Evolutionary conservation across 2,797 vertebrate species (phyloP), one percentile per base, ranked within the genome.

Genomic region (Euthynnus affinis): DNA sequence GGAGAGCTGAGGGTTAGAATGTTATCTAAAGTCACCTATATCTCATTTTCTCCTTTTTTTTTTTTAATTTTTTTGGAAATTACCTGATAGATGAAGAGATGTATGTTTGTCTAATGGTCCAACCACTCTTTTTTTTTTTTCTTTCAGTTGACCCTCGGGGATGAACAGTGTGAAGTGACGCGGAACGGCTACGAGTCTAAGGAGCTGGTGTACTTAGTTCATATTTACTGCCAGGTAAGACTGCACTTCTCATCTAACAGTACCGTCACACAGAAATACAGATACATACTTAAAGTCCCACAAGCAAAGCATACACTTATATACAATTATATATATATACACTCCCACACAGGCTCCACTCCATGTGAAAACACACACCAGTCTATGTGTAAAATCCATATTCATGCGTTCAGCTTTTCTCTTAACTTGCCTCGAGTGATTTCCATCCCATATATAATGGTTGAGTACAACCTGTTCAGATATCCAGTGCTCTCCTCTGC

Each of bases 161-260:
- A 99, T 83, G 98, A 99, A 81, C 98, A 98, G 92, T 97, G 94
- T 67, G 98, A 99, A 92, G 92, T 96, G 80, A 97, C 95, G 0
- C 95, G 97, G 74, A 99, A 99, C 78, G 96, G 98, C 93, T 96
- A 96, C 56, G 98, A 99, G 71, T 97, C 97, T 14, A 99, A 97
- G 93, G 98, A 99, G 59, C 95, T 98, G 89, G 98, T 99, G 88
- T 99, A 99, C 94, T 95, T 99, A 79, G 97, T 99, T 51, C 97
- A 99, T 84, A 97, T 99, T 89, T 97, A 96, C 80, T 99, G 98
- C 93, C 98, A 99, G 98, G 98, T 99, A 96, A 94, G 88, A 18
- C 37, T 29, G 27, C 56, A 10, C 27, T 6, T 34, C 56, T 58
- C 27, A 6, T 34, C 56, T 20, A 49, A 49, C 46, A 55, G 52